A percentile compares a stretch with the other conserved stretches of the same genome.
Conservation (phyloP, 2,888 invertebrate genomes). For the Cosmopolites sordidus region DNA sequence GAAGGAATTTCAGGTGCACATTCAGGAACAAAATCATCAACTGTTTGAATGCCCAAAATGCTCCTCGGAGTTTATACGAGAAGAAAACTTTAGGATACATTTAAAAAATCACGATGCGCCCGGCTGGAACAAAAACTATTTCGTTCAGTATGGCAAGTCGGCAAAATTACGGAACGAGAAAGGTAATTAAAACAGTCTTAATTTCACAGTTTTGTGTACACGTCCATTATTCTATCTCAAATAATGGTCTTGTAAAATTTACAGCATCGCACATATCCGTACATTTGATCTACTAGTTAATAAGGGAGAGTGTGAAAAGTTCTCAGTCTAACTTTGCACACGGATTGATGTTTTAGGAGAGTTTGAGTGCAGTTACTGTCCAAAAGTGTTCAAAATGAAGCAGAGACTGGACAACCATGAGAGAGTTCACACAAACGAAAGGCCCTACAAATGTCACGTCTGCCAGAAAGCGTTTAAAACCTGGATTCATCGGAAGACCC, state of each 20-base stretch:
- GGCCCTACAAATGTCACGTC: conserved; percentile 23
- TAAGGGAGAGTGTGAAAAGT: too few species aligned
- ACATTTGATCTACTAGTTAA: too few species aligned
- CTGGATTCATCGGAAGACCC: conserved; percentile 22
- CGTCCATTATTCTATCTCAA: too few species aligned
- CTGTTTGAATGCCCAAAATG: conserved; percentile 20
- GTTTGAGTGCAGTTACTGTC: conserved; percentile 23
- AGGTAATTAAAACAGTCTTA: conserved; percentile 15
- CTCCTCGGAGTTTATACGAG: conserved; percentile 18
- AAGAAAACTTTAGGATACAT: conserved; percentile 21
- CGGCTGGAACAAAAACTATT: conserved; percentile 26
- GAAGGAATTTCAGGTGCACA: conserved; percentile 14
- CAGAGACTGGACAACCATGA: conserved; percentile 23
- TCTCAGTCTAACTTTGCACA: background rate
- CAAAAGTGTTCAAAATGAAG: conserved; percentile 21
- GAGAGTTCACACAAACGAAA: conserved; percentile 23
- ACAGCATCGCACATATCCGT: too few species aligned
- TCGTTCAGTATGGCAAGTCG: conserved; percentile 21
- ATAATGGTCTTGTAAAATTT: too few species aligned
- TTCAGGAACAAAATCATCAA: conserved; percentile 15
- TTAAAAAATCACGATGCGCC: conserved; percentile 24
- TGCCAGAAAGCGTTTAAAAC: conserved; percentile 24
- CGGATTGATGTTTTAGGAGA: conserved; percentile 10
- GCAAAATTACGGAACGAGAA: conserved; percentile 21
- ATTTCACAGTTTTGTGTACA: too few species aligned